Percentiles rank a stretch among this genome's conserved stretches.
These are phyloP conservation scores for Pterostichus niger DNA, from an alignment of 2,888 invertebrate species.

Conservation along the genomic window DNA sequence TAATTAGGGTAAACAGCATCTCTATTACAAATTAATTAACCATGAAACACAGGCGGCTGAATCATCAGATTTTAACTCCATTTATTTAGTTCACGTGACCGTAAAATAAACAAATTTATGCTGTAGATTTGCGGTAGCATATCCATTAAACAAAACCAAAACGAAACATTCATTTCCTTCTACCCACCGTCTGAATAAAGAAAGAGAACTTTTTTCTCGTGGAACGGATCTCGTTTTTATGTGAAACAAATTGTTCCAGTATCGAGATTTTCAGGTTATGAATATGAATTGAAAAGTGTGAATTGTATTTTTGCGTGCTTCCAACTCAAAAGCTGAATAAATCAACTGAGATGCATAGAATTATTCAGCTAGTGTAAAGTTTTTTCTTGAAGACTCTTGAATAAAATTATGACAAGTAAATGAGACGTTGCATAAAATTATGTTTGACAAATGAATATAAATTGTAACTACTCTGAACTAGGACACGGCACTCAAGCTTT, in stretches of 20 bases:
- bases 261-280: constrained; percentile 10
- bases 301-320: constrained; percentile 4
- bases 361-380: neutral
- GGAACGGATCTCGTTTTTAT: neutral
- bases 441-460: no score
- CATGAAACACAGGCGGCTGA: neutral
- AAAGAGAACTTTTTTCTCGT: neutral
- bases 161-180: constrained; percentile 22
- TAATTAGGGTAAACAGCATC: constrained; percentile 28
- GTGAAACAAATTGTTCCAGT: constrained; percentile 5
- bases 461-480: no score
- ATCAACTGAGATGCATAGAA: neutral
- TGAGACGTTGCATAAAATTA: neutral
- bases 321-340: neutral
- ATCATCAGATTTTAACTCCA: constrained; percentile 29
- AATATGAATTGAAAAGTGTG: constrained; percentile 11
- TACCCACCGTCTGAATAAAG: neutral
- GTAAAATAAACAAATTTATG: constrained; percentile 48
- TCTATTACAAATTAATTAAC: constrained; percentile 33
- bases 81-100: constrained; percentile 18
- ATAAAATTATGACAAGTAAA: neutral
- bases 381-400: neutral
- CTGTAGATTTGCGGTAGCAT: neutral
- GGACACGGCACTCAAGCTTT: no score
- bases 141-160: neutral